Evolutionary conservation across 1,140 invertebrate species (phyloP), one percentile per base, ranked within the genome.

Genomic region (Dufourea novaeangliae): DNA sequence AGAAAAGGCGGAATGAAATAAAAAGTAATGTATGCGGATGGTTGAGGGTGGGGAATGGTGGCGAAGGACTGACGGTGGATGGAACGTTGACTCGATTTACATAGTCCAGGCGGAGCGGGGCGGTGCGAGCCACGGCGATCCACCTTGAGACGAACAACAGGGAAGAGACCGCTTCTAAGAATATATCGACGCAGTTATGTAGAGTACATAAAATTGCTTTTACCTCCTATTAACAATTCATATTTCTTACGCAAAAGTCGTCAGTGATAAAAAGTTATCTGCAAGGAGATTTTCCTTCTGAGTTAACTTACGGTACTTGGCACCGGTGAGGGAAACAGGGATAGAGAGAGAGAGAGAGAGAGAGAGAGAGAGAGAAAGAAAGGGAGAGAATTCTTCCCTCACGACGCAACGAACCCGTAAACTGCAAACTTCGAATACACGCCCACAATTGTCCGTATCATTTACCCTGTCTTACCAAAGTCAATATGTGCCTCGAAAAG

Each of bases 221-320:
- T 91, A 92, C 86, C 91, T 88, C 89, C 88, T 91, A 92, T 91
- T 92, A 91, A 92, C 90, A 91, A 92, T 92, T 92, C 91, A 92
- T 92, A 91, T 92, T 92, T 91, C 89, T 90, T 87, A 80, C 87
- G 88, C 89, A 86, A 89, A 87, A 91, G 88, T 90, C 87, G 82
- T 59, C 71, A 50, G 79, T 87, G 82, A 89, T 91, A 88, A 91
- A 92, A 91, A 91, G 88, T 88, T 91, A 89, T 90, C 86, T 89
- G 87, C 82, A 78, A 72, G 82, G 84, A 88, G 86, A 91, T 90
- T 89, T 88, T 66, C 39, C 57, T 41, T 39, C 54, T 17, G 11
- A 22, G 1, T 20, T 8, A n/a, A 39, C n/a, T 39, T 27, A 27
- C 17, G 27, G 14, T 4, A 14, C 39, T 41, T 32, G n/a, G 11